These are phyloP conservation scores for Phyllotis vaccarum DNA, from an alignment of 2,797 vertebrate species.

Conservation along the genomic window DNA sequence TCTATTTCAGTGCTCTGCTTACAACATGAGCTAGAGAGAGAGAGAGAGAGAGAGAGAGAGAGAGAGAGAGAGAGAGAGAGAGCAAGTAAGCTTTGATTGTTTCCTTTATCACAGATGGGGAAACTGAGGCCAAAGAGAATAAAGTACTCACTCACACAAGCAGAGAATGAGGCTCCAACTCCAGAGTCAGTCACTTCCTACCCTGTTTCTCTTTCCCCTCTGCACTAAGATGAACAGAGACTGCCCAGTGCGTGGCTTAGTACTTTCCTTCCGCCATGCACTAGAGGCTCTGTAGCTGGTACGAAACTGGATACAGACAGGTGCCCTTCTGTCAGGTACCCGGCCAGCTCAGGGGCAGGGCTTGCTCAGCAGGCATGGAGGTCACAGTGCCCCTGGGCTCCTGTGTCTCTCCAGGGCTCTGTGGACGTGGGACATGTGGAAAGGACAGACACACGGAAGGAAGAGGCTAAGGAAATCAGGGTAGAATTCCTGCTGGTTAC, in stretches of 20 bases:
- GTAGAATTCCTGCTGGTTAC: background rate
- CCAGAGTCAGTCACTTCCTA: fast-evolving
- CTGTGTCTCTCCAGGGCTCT: background rate
- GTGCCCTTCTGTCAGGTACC: background rate
- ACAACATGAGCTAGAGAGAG: background rate
- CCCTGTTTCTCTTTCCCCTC: background rate
- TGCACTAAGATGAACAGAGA: background rate
- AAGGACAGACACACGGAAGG: too few relatives aligned
- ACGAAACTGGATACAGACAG: background rate
- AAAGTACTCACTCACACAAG: background rate
- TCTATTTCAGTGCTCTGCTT: background rate
- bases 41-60: too few relatives aligned
- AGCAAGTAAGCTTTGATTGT: background rate
- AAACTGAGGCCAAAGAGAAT: background rate
- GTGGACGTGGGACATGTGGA: fast-evolving
- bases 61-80: too few relatives aligned
- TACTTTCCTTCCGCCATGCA: fast-evolving
- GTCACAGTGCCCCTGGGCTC: background rate
- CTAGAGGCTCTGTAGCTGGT: background rate
- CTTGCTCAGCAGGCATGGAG: background rate
- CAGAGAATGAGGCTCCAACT: background rate
- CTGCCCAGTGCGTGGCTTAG: background rate
- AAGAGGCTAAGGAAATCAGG: fast-evolving
- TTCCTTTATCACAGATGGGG: background rate
- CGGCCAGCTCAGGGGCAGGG: too few relatives aligned